These are phyloP conservation scores for Caenorhabditis doughertyi DNA, from an alignment of 2,888 invertebrate species.

Conservation along the genomic window DNA sequence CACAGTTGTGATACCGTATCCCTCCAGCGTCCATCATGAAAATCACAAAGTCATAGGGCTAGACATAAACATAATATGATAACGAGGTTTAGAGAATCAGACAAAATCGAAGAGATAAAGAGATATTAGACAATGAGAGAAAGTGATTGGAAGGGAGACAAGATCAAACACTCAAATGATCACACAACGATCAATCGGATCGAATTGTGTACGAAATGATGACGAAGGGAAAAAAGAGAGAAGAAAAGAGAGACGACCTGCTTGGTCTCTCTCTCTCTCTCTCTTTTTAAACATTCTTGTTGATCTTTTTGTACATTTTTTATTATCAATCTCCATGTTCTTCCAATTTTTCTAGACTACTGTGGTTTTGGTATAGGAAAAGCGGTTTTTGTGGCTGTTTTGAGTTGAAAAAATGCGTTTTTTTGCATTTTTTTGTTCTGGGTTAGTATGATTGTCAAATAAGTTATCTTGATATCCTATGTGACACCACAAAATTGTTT, in stretches of 20 bases:
- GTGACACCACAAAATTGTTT: too few species aligned
- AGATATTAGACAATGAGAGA: not conserved
- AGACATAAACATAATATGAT: not conserved
- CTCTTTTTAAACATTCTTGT: not conserved
- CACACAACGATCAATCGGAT: conserved; percentile 58
- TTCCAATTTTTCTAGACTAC: not conserved
- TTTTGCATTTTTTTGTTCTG: too few species aligned
- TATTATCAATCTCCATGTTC: not conserved
- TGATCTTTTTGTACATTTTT: conserved; percentile 10
- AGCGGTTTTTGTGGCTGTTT: too few species aligned
- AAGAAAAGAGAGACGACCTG: not conserved
- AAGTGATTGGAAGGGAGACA: not conserved
- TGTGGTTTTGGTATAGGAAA: not conserved
- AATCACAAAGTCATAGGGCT: not conserved
- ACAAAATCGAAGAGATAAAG: conserved; percentile 2
- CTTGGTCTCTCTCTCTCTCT: not conserved
- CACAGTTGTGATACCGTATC: too few species aligned
- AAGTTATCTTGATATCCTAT: too few species aligned
- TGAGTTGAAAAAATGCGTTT: too few species aligned
- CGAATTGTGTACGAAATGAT: conserved; percentile 44
- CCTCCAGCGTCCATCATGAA: too few species aligned
- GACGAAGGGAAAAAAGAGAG: not conserved
- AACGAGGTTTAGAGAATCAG: conserved; percentile 4
- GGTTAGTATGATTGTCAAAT: too few species aligned
- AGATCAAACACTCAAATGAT: conserved; percentile 60